A percentile compares a stretch with the other conserved stretches of the same genome.
These are phyloP conservation scores for Sarcophilus harrisii DNA, from an alignment of 2,797 vertebrate species.

Conservation along the genomic window DNA sequence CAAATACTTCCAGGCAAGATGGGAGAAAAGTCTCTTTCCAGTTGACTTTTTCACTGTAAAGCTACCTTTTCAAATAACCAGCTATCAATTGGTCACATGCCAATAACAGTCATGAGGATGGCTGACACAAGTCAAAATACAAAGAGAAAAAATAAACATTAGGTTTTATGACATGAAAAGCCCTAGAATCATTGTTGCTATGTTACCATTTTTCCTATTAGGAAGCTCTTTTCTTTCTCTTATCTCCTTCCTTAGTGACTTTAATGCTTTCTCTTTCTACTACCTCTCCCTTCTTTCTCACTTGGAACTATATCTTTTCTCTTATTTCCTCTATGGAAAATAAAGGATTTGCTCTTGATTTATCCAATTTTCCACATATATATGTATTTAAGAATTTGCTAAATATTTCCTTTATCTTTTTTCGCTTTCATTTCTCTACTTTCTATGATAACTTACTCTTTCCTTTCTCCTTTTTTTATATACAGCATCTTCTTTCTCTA, in stretches of 20 bases:
- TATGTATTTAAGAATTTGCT: neutral
- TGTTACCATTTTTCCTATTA: neutral
- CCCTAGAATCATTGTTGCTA: neutral
- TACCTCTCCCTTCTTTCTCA: neutral
- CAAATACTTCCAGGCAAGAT: conserved; percentile 12
- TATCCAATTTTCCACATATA: neutral
- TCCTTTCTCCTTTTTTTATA: neutral
- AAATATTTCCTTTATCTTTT: neutral
- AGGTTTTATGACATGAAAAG: neutral
- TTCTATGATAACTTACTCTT: neutral
- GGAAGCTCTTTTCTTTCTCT: neutral
- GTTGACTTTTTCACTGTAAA: neutral
- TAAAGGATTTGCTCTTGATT: neutral
- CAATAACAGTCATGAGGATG: neutral
- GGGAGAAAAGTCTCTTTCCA: neutral
- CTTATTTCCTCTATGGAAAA: neutral
- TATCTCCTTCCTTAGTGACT: rapidly evolving
- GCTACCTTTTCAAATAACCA: neutral
- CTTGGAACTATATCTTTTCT: neutral
- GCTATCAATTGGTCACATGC: neutral
- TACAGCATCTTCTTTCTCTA: neutral
- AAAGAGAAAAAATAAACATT: neutral
- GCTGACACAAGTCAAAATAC: neutral
- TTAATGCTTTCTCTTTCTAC: neutral
- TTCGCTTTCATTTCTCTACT: neutral